Evolutionary conservation across 2,888 invertebrate genomes (phyloP), one percentile per base, ranked within the genome.

Genomic region (Galerucella calmariensis): DNA sequence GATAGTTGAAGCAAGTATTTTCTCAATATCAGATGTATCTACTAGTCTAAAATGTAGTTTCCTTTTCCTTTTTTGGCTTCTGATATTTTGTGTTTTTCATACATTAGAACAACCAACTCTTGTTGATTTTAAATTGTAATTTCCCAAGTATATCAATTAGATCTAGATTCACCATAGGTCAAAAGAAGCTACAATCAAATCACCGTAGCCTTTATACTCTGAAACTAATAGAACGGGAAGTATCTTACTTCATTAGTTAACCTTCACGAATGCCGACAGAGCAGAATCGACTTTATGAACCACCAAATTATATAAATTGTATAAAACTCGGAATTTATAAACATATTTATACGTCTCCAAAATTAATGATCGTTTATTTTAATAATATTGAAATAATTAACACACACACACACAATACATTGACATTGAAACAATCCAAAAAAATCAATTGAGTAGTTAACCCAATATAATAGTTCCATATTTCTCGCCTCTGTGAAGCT

Each of bases 161-260:
- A 20, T 58, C 11, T 20, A 20, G 0, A 58, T 20, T 10, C 58
- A 58, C 16, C 14, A 1, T 58, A 58, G 58, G 10, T 20, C 58
- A 8, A 58, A 10, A 20, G 10, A 58, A 58, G 58, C 58, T 58
- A 14, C 58, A 58, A 58, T 16, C 58, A 58, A 58, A 58, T 58
- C 20, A 58, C 58, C 14, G 20, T 58, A 14, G 9, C 16, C 58
- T 1, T 2, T 58, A 16, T 58, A 2, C 16, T 58, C 58, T 20
- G 3, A 16, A 58, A 58, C 58, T 11, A 58, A 58, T 58, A 58
- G 58, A 58, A 20, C 16, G 20, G 14, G 20, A 20, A n/a, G 53
- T n/a, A 53, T 16, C 16, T 58, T 58, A 58, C 16, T 20, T 20
- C 20, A 58, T 58, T 58, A 58, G 58, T 16, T 9, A 16, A 20